Evolutionary conservation across 1,140 invertebrate genomes (phyloP).

Genomic region (Drosophila nigromelanica): DNA sequence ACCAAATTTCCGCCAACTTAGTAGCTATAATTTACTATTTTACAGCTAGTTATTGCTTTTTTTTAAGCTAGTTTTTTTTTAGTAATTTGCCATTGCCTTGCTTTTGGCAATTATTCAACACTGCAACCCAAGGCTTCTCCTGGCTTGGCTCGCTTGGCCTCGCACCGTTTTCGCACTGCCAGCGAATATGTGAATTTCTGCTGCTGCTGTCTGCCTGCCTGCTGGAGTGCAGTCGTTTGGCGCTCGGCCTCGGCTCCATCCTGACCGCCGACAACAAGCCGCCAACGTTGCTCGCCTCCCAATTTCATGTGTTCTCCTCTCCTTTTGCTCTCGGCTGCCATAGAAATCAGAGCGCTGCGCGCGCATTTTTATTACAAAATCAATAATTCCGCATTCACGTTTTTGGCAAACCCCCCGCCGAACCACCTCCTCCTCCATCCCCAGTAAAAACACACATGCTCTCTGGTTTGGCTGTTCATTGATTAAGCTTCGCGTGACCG

Average conservation of each 20-base stretch:
- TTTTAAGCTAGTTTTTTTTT: conserved; percentile 33
- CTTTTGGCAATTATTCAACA: conserved; percentile 26
- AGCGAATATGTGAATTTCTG: conserved; percentile 9
- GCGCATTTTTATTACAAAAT: conserved; percentile 77
- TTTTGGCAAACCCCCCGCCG: conserved; percentile 18
- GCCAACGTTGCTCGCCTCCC: conserved; percentile 51
- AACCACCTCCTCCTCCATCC: conserved; percentile 4
- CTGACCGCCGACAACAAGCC: conserved; percentile 77
- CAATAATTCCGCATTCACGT: conserved; percentile 74
- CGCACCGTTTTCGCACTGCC: conserved; percentile 48
- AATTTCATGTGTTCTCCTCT: conserved; percentile 18
- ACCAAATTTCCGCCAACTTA: no score
- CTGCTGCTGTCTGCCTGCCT: conserved; percentile 16
- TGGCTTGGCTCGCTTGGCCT: conserved; percentile 35
- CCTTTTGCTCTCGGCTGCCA: conserved; percentile 14
- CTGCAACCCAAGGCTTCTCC: conserved; percentile 21
- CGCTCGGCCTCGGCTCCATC: conserved; percentile 38
- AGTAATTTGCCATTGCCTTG: conserved; percentile 28
- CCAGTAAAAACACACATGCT: conserved; percentile 15
- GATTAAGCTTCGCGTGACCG: conserved; percentile 40
- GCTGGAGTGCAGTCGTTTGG: conserved; percentile 28
- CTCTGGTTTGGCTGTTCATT: conserved; percentile 15
- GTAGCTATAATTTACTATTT: conserved; percentile 16
- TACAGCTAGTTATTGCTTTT: conserved; percentile 27
- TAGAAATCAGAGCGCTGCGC: conserved; percentile 68